Base-by-base conservation (phyloP, 92 coral and sea anemone genomes). In the Actinostola sp. region DNA sequence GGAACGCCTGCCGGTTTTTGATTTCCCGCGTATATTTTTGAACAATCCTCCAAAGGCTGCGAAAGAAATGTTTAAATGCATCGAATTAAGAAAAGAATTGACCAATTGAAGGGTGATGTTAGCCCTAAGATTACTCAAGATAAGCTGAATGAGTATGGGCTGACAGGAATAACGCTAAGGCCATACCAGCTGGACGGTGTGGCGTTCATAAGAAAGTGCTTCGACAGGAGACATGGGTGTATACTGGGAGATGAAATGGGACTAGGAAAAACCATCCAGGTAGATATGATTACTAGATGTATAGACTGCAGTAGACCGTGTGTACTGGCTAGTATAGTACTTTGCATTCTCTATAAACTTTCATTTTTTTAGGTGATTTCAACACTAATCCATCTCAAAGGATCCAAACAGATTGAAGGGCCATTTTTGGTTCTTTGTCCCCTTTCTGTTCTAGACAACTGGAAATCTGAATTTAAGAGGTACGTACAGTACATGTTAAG, bases 221-320 rank as follows among this genome's bases (percentile, higher is more conserved):
- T 66, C 64, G 75, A 56, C 8, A 52, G 46, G 6, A 80, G 78
- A 0, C 88, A 84, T 29, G 98, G 98, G 0, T 86, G 96, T 31
- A 84, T 93, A 39, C 76, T 93, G 58, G 98, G 96, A 10, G 98
- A 93, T 57, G 98, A 93, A 72, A 93, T 93, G 98, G 98, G 98
- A 10, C 79, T 93, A 20, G 98, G 98, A 20, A 93, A 93, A 66
- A 93, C 98, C 52, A 82, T 93, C 12, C 98, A 93, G 97, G 98
- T 90, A 66, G 15, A 63, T 16, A n/a, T 33, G 21, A 62, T 3
- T 3, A 25, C 25, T 30, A 1, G 31, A 20, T 43, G 7, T 23
- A 14, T 8, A 48, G 17, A 48, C 8, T 48, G 33, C 34, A 20
- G 13, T 36, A 42, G 16, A 35, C 53, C n/a, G n/a, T n/a, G n/a